Percentiles rank a stretch among this genome's conserved stretches.
Conservation (phyloP, 2,797 vertebrate species). For the Antrozous pallidus region DNA sequence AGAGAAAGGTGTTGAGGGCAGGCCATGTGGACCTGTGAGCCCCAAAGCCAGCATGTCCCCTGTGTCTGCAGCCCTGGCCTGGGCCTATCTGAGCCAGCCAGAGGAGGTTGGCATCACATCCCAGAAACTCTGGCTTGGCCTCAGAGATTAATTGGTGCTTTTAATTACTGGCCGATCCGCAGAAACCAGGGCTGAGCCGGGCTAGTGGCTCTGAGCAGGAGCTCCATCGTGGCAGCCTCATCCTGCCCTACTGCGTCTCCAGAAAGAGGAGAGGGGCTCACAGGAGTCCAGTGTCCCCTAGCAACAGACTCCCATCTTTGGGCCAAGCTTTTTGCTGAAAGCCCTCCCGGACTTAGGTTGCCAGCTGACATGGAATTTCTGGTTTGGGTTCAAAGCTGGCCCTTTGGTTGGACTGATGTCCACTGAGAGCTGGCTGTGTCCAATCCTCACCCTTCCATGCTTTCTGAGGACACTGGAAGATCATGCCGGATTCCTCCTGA, state of each 20-base stretch:
- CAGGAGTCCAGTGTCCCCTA: neutral
- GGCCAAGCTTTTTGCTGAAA: neutral
- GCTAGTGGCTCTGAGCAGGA: neutral
- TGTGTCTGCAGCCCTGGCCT: neutral
- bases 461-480: neutral
- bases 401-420: neutral
- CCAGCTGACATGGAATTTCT: neutral
- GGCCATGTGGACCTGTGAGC: neutral
- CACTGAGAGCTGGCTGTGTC: neutral
- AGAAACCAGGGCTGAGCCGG: neutral
- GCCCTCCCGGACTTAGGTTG: neutral
- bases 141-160: slow-evolving; percentile 39
- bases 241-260: neutral
- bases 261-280: neutral
- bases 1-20: neutral
- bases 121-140: neutral
- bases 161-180: slow-evolving; percentile 27
- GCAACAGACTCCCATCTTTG: neutral
- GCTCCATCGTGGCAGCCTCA: neutral
- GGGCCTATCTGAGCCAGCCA: neutral
- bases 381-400: neutral
- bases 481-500: neutral
- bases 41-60: neutral
- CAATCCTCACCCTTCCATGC: accelerated
- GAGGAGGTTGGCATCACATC: neutral